Evolutionary conservation across 2,113 vertebrate genomes (phyloP).

Genomic region (Amphiprion ocellaris): DNA sequence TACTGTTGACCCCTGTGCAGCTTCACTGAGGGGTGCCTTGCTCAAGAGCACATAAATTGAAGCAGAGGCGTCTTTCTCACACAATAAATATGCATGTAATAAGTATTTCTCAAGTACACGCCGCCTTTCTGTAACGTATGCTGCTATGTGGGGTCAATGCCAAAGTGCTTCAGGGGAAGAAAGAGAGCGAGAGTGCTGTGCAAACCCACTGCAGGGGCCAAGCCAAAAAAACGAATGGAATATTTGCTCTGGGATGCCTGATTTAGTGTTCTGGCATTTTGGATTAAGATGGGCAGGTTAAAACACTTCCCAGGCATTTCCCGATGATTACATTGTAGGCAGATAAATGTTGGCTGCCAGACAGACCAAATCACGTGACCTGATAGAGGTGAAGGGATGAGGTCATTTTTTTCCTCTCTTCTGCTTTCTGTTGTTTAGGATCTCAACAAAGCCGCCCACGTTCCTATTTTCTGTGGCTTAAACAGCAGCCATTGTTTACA

Average conservation of each 20-base stretch:
- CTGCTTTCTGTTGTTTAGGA: not conserved
- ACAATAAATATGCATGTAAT: conserved; percentile 36
- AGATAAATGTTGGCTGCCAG: conserved; percentile 48
- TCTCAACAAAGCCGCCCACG: not conserved
- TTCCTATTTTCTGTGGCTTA: conserved; percentile 1
- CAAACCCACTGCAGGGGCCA: conserved; percentile 51
- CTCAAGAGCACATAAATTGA: conserved; percentile 35
- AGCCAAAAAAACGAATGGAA: conserved; percentile 67
- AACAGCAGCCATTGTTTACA: not conserved
- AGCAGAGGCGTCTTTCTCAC: conserved; percentile 30
- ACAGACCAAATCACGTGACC: conserved; percentile 38
- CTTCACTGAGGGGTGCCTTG: conserved; percentile 31
- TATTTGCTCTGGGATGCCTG: conserved; percentile 66
- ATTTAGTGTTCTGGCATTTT: conserved; percentile 70
- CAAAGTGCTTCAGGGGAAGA: conserved; percentile 62
- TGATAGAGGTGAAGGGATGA: conserved; percentile 18
- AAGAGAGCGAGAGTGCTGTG: conserved; percentile 55
- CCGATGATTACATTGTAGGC: conserved; percentile 56
- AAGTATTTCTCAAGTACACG: conserved; percentile 68
- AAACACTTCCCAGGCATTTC: conserved; percentile 77
- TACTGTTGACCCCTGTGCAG: conserved; percentile 9
- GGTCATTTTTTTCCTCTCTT: conserved; percentile 23
- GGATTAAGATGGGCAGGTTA: conserved; percentile 76
- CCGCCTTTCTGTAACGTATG: conserved; percentile 60
- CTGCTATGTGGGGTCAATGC: conserved; percentile 58